Evolutionary conservation across 30 jellyfish, hydroid and myxozoan species (phyloP).

Genomic region (Catostylus mosaicus): DNA sequence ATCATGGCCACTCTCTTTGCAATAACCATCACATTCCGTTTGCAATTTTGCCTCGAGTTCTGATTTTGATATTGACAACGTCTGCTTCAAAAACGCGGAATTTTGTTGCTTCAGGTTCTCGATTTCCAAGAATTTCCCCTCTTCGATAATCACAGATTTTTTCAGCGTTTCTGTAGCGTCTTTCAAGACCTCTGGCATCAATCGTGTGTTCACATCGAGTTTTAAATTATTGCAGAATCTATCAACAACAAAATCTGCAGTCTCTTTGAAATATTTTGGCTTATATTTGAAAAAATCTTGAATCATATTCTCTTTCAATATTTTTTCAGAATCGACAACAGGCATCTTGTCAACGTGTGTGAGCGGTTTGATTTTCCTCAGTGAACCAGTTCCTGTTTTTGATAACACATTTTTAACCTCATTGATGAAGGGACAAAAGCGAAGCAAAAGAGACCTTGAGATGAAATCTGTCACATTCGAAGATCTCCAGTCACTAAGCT

Average conservation of each 20-base stretch:
- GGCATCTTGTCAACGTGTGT: slow-evolving; percentile 47
- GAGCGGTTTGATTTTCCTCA: slow-evolving; percentile 55
- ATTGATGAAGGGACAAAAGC: slow-evolving; percentile 59
- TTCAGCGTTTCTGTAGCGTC: not conserved
- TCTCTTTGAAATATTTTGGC: slow-evolving; percentile 56
- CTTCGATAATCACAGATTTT: not conserved
- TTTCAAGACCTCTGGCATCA: slow-evolving; percentile 15
- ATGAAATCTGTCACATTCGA: not conserved
- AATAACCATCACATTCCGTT: not conserved
- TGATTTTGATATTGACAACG: not conserved
- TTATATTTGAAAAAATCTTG: slow-evolving; percentile 59
- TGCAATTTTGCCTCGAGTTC: not conserved
- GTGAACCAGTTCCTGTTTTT: slow-evolving; percentile 30
- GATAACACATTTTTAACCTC: slow-evolving; percentile 41
- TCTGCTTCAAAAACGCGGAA: slow-evolving; percentile 12
- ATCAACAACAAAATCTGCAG: slow-evolving; percentile 43
- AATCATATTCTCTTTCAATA: slow-evolving; percentile 42
- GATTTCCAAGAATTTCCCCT: slow-evolving; percentile 23
- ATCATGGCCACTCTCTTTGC: slow-evolving; percentile 4
- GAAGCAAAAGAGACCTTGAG: slow-evolving; percentile 19
- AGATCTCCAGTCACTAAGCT: not conserved
- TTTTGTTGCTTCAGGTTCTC: slow-evolving; percentile 34
- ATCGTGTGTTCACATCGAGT: not conserved
- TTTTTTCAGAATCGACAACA: slow-evolving; percentile 1
- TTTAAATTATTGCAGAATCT: slow-evolving; percentile 48